Evolutionary conservation across 2,113 vertebrate genomes (phyloP), one percentile per base, ranked within the genome.

Genomic region (Laticauda colubrina): DNA sequence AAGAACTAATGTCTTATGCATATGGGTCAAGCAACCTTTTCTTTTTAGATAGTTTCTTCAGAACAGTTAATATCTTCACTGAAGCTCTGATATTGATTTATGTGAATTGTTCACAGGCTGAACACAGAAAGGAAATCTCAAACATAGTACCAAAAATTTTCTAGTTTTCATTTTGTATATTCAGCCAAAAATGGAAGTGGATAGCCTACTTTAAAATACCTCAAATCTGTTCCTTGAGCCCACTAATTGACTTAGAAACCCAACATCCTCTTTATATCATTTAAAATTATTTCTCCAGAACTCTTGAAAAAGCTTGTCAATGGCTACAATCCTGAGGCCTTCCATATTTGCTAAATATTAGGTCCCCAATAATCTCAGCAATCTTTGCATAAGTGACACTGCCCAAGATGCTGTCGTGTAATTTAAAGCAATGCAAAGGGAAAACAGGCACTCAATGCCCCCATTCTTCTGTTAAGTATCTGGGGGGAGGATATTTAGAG

Each of bases 401-500:
- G 18, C 6, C 21, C 6, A 81, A 81, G 75, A 81, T 21, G 75
- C 75, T 81, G 15, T 34, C 10, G 51, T 81, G 18, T 34, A 24
- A 21, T 75, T 5, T 43, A 54, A 88, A 88, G 61, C 29, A 8
- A 18, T 18, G 34, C 4, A 69, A 55, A 88, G 24, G 11, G 15
- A 69, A 92, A 88, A 51, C 87, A 43, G 56, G 0, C 45, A 34
- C 89, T 59, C 85, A 53, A 7, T 61, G 26, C 3, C 94, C 86
- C 59, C 34, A 0, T 93, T 91, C 7, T 48, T 15, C 1, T 89
- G 85, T 92, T 89, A 94, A 91, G 93, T 90, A 90, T 9, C 64
- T 5, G 89, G 89, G 21, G 18, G 88, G 87, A 55, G 26, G 88
- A 95, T 88, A 88, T 88, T 56, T 87, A 4, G 91, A 94, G 93